A percentile compares a stretch with the other conserved stretches of the same genome.
These are phyloP conservation scores for Lutjanus argentimaculatus DNA, from an alignment of 2,797 vertebrate genomes.

Conservation along the genomic window DNA sequence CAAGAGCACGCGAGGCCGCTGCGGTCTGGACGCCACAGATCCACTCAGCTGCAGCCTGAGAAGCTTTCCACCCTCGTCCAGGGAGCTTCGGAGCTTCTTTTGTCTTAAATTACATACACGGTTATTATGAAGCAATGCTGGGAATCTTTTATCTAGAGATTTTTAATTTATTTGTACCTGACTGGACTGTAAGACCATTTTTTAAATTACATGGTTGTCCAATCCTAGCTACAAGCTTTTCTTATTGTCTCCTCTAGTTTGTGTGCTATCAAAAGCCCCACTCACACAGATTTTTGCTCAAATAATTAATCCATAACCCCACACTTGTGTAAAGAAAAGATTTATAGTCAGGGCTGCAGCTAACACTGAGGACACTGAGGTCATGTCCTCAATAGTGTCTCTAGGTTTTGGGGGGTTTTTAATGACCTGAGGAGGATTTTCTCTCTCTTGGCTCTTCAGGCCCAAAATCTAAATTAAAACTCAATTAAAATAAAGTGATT, in stretches of 20 bases:
- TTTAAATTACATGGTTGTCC: neutral
- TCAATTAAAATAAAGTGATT: neutral
- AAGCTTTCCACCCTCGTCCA: neutral
- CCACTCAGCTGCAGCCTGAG: neutral
- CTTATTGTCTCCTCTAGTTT: neutral
- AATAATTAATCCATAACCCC: neutral
- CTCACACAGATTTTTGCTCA: neutral
- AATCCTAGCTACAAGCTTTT: neutral
- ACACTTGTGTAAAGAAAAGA: neutral
- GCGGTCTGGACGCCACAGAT: constrained; percentile 4
- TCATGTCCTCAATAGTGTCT: neutral
- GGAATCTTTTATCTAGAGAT: neutral
- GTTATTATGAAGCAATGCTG: neutral
- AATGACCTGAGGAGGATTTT: constrained; percentile 1
- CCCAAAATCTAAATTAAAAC: neutral
- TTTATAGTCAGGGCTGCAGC: neutral
- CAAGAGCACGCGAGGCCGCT: constrained; percentile 45
- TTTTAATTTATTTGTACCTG: neutral
- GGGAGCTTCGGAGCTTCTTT: neutral
- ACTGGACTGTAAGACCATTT: accelerated
- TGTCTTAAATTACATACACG: neutral
- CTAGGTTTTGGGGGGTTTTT: neutral
- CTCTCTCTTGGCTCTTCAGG: neutral
- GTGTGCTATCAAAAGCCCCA: neutral
- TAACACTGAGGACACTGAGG: constrained; percentile 9